Conservation (phyloP, 2,797 vertebrate species). For the Premnoplex brunnescens region DNA sequence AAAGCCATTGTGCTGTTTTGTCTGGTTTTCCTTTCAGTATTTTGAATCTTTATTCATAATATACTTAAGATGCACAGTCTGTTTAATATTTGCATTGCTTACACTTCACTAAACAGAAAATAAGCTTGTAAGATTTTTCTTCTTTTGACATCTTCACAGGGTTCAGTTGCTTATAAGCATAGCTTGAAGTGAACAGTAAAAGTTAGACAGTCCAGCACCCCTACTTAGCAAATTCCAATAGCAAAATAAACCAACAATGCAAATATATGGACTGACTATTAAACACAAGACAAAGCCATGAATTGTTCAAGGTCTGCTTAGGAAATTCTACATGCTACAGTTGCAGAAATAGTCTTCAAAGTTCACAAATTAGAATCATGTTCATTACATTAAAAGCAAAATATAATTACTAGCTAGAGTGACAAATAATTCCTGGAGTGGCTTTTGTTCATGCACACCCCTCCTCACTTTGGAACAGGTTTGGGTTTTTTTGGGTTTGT, state of each 20-base stretch:
- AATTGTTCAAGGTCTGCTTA: background rate
- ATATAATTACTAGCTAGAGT: background rate
- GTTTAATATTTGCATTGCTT: conserved; percentile 30
- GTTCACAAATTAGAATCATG: background rate
- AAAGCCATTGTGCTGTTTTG: background rate
- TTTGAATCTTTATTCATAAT: background rate
- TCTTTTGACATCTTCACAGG: background rate
- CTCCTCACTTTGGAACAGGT: background rate
- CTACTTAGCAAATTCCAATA: background rate
- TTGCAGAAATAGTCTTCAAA: background rate
- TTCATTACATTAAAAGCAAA: background rate
- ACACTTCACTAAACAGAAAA: conserved; percentile 6
- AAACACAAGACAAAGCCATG: background rate
- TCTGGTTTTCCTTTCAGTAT: background rate
- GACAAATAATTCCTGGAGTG: background rate
- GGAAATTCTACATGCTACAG: background rate
- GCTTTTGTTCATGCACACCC: fast-evolving
- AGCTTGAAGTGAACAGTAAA: background rate
- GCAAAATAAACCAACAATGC: background rate
- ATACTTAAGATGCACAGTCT: background rate
- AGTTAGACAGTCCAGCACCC: background rate
- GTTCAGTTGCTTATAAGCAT: background rate
- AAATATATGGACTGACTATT: background rate
- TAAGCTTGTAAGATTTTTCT: background rate
- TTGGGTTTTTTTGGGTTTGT: background rate